Evolutionary conservation across 2,888 invertebrate genomes (phyloP).

Genomic region (Chromoteleia sp.): DNA sequence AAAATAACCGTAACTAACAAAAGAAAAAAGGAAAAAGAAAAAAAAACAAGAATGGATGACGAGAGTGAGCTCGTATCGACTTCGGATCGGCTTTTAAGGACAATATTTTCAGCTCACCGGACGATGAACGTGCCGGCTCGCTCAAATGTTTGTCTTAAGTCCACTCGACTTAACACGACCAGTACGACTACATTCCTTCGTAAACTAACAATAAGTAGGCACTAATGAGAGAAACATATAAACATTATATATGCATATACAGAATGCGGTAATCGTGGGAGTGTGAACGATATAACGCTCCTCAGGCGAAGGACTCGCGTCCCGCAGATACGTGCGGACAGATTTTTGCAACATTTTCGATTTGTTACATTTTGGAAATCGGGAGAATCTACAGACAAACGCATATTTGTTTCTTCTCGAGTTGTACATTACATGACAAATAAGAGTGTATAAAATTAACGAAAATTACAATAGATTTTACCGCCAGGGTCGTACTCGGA

Average conservation of each 20-base stretch:
- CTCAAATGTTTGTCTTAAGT: constrained; percentile 77
- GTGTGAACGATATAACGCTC: constrained; percentile 42
- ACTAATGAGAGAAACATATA: constrained; percentile 79
- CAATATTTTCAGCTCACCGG: constrained; percentile 72
- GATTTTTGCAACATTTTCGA: constrained; percentile 60
- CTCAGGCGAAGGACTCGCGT: constrained; percentile 34
- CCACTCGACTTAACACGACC: constrained; percentile 78
- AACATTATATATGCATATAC: constrained; percentile 60
- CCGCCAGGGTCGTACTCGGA: constrained; percentile 64
- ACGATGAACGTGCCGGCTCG: constrained; percentile 77
- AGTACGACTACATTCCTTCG: constrained; percentile 82
- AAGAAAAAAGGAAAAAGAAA: neutral
- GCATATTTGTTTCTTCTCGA: constrained; percentile 53
- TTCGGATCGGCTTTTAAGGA: constrained; percentile 64
- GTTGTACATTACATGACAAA: constrained; percentile 52
- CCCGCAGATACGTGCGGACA: constrained; percentile 22
- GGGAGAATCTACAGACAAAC: constrained; percentile 27
- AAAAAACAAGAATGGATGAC: constrained; percentile 42
- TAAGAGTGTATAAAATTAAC: constrained; percentile 39
- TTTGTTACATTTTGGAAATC: constrained; percentile 58
- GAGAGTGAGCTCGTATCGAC: constrained; percentile 62
- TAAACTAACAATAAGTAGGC: constrained; percentile 82
- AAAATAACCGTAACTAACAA: neutral
- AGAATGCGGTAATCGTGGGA: constrained; percentile 47
- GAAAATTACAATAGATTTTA: constrained; percentile 52